Percentiles rank a stretch among this genome's conserved stretches.
Conservation (phyloP, 2,797 vertebrate species). For the Gambelia wislizenii region DNA sequence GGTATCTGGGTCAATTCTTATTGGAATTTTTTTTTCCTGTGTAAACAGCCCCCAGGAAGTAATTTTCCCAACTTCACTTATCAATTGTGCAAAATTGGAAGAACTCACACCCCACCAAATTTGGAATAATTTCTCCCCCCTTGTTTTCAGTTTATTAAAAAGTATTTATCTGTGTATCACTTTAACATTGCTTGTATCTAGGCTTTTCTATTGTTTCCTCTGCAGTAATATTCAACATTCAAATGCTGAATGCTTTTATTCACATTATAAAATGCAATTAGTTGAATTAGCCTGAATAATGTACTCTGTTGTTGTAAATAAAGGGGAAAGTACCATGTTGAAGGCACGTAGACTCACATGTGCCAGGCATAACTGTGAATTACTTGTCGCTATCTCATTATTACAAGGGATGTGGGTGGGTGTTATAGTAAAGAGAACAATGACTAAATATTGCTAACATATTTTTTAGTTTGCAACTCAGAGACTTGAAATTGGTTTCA, state of each 20-base stretch:
- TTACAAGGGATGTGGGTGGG: not conserved
- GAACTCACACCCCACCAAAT: not conserved
- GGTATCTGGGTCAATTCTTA: too few relatives aligned
- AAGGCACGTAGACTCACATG: too few relatives aligned
- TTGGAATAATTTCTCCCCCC: not conserved
- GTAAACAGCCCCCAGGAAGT: too few relatives aligned
- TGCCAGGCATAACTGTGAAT: not conserved
- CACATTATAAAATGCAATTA: not conserved
- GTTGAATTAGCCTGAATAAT: not conserved
- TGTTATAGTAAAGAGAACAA: not conserved
- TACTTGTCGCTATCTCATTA: not conserved
- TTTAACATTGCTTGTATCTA: not conserved
- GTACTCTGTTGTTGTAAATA: not conserved
- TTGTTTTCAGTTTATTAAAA: not conserved
- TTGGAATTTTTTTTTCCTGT: too few relatives aligned
- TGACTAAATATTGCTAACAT: too few relatives aligned
- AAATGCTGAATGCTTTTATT: not conserved
- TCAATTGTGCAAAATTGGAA: not conserved
- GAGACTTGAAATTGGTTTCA: slow-evolving; percentile 18
- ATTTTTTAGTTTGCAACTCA: not conserved
- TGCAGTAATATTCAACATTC: not conserved
- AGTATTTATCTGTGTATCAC: not conserved
- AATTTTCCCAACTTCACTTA: not conserved
- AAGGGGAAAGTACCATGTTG: not conserved
- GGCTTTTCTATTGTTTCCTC: not conserved